Evolutionary conservation across 2,797 vertebrate species (phyloP).

Genomic region (Columba guinea): DNA sequence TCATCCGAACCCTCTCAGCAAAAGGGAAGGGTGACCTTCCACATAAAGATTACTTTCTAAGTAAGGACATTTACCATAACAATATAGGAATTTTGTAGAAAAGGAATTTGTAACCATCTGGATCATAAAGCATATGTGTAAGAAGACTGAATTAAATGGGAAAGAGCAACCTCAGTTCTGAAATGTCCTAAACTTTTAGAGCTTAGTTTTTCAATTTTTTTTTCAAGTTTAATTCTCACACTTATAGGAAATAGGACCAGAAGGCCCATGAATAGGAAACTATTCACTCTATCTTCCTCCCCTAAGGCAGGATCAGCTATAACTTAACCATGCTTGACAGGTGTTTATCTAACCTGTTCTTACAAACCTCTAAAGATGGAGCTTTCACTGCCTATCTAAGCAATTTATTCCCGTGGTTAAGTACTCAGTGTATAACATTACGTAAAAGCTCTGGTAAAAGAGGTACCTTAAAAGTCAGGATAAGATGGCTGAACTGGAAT

Average conservation of each 20-base stretch:
- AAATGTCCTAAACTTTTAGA: background rate
- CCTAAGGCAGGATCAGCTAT: constrained; percentile 39
- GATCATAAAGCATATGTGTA: background rate
- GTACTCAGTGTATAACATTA: constrained; percentile 19
- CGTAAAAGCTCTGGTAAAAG: constrained; percentile 2
- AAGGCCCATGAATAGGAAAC: background rate
- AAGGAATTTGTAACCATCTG: background rate
- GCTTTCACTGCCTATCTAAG: constrained; percentile 29
- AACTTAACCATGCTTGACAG: constrained; percentile 54
- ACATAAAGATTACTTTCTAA: background rate
- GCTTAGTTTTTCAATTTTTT: background rate
- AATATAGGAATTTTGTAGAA: background rate
- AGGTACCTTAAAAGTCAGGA: constrained; percentile 91
- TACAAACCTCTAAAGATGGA: constrained; percentile 6
- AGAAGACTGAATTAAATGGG: background rate
- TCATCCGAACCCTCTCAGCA: background rate
- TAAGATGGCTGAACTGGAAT: constrained; percentile 93
- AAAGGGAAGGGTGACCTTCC: background rate
- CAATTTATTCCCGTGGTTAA: constrained; percentile 46
- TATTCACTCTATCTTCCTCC: background rate
- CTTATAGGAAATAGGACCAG: constrained; percentile 15
- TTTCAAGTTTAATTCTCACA: constrained; percentile 1
- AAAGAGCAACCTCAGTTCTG: background rate
- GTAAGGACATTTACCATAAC: background rate
- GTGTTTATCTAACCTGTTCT: constrained; percentile 59